Percentiles rank a stretch among this genome's conserved stretches.
phyloP scores from a whole-genome alignment of 2,113 vertebrate species.

The Microcebus lehilahytsara region DNA sequence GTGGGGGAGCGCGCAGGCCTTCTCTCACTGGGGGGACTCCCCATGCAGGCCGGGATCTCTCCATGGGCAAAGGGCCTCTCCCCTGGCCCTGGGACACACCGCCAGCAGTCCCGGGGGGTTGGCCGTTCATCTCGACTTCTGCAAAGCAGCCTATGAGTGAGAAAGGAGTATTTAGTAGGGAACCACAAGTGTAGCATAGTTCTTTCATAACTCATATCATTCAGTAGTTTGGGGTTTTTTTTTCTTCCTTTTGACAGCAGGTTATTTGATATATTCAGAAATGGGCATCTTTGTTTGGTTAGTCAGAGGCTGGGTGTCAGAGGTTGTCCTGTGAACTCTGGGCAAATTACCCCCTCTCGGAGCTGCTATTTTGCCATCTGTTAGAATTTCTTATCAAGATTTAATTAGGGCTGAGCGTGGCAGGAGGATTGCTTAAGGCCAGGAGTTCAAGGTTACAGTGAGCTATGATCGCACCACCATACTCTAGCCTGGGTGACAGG shows the following conservation, averaged over 20 bases:
- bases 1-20: background rate
- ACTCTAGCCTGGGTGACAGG: too few species aligned
- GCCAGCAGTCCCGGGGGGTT: background rate
- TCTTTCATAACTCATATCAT: background rate
- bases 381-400: background rate
- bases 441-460: too few species aligned
- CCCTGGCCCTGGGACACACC: too few species aligned
- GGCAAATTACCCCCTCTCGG: background rate
- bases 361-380: background rate
- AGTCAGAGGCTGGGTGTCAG: background rate
- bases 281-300: background rate
- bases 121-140: background rate
- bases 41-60: background rate
- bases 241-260: background rate
- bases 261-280: background rate
- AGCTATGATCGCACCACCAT: too few species aligned
- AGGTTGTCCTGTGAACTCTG: background rate
- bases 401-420: background rate
- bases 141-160: background rate
- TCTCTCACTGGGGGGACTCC: background rate
- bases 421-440: too few species aligned
- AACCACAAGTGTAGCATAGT: background rate
- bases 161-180: background rate
- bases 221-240: background rate
- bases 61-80: background rate